Base-by-base conservation (phyloP, 64 coral and sea anemone genomes). In the Stichodactyla helianthus region DNA sequence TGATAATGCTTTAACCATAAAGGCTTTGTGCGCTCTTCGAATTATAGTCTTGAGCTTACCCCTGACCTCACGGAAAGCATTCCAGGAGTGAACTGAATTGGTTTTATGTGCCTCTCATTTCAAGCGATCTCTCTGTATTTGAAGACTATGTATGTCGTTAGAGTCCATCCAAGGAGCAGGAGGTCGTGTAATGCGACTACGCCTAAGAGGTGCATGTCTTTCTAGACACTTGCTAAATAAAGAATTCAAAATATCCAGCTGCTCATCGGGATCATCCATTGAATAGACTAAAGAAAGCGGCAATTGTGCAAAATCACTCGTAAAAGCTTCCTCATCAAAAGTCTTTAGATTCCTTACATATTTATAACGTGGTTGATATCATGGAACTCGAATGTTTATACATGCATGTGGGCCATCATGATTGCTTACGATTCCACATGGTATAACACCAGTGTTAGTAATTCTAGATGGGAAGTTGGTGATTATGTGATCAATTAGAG, bases 111-210 rank as follows among this genome's bases (percentile, higher is more conserved):
- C 35, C 35, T 44, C 35, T 44, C 35, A 3, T 44, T 3, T 44
- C 35, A 44, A 44, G 2, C 35, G 35, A 44, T 44, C 35, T 44
- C 35, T 44, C 35, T 44, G 2, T 44, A 44, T 44, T 44, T 44
- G 35, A 44, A 44, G 35, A 44, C 35, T 44, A 44, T 3, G 35
- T 44, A 44, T 44, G 35, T 44, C 35, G 35, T 44, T 16, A 53
- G 79, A 57, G 65, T 79, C 35, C 35, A 44, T 44, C 35, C 35
- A 44, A 44, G 35, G 35, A 44, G 35, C 35, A 44, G 35, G 35
- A 61, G 82, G 82, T 11, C 86, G 82, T 56, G 86, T 88, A 13
- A 93, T 51, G 51, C 89, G 88, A 8, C 54, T 85, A 11, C 83
- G 52, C 13, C 56, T 20, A 15, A 89, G 44, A 20, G 91, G 86